Conservation (phyloP, 1,140 invertebrate genomes). For the Zaprionus capensis region DNA sequence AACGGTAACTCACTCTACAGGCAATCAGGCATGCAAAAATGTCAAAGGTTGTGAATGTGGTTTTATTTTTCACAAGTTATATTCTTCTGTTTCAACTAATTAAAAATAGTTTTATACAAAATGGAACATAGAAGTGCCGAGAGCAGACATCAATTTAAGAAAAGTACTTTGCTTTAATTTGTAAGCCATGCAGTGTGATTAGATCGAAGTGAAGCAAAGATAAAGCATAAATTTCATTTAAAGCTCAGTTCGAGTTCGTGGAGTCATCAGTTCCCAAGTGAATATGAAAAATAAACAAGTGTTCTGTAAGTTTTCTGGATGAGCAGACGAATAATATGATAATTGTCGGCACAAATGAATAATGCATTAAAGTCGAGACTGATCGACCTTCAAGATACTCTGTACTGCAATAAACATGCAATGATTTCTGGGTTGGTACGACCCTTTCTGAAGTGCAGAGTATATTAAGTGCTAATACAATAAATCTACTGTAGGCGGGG, state of each 20-base stretch:
- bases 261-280: neutral
- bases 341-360: no score
- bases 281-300: no score
- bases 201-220: neutral
- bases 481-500: neutral
- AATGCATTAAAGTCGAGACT: slow-evolving; percentile 6
- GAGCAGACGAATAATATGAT: no score
- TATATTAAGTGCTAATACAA: slow-evolving; percentile 2
- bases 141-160: no score
- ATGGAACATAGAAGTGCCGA: neutral
- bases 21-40: slow-evolving; percentile 43
- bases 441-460: no score
- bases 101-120: slow-evolving; percentile 10
- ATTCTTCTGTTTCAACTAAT: slow-evolving; percentile 13
- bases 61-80: slow-evolving; percentile 6
- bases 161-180: no score
- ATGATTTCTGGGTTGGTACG: neutral
- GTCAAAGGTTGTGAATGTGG: slow-evolving; percentile 17
- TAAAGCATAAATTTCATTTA: neutral
- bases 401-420: neutral
- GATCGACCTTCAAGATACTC: slow-evolving; percentile 11
- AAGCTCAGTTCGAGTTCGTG: neutral
- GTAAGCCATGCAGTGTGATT: slow-evolving; percentile 1
- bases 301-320: no score
- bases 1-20: slow-evolving; percentile 48